A percentile compares a stretch with the other conserved stretches of the same genome.
Evolutionary conservation across 2,888 invertebrate genomes (phyloP).

Genomic region (Arge pagana): DNA sequence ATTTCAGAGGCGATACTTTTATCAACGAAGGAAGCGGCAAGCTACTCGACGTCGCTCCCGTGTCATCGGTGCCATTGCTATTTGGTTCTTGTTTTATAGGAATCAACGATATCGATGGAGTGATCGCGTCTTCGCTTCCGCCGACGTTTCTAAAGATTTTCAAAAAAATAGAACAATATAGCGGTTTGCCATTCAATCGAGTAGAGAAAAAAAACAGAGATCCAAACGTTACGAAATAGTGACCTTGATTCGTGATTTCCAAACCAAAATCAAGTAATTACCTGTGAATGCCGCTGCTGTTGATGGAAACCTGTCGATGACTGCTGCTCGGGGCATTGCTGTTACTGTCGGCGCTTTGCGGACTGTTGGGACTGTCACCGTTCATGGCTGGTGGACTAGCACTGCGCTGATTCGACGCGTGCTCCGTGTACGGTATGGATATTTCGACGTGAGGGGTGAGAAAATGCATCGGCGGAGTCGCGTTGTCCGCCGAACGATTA

Average conservation of each 20-base stretch:
- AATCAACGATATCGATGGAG: conserved; percentile 84
- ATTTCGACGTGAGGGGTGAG: conserved; percentile 90
- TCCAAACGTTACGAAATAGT: background rate
- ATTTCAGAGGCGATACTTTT: conserved; percentile 84
- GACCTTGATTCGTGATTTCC: background rate
- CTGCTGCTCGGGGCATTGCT: conserved; percentile 76
- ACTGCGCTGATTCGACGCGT: conserved; percentile 61
- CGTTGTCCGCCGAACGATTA: conserved; percentile 81
- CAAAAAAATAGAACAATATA: too few species aligned
- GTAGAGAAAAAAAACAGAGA: background rate
- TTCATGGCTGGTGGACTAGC: conserved; percentile 63
- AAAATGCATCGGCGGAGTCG: conserved; percentile 89
- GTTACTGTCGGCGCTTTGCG: conserved; percentile 81
- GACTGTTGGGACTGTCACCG: conserved; percentile 74
- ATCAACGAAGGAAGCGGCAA: conserved; percentile 72
- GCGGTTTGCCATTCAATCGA: background rate
- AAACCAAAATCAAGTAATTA: conserved; percentile 25
- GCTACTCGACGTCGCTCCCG: conserved; percentile 69
- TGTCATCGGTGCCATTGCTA: conserved; percentile 60
- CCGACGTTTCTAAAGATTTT: conserved; percentile 54
- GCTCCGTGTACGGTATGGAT: conserved; percentile 83
- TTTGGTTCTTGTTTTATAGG: conserved; percentile 72
- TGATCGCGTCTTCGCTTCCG: conserved; percentile 66
- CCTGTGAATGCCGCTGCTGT: conserved; percentile 56
- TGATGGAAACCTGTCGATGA: conserved; percentile 63